A percentile compares a stretch with the other conserved stretches of the same genome.
Conservation (phyloP, 2,888 invertebrate species). For the Dolichomitus sp. region DNA sequence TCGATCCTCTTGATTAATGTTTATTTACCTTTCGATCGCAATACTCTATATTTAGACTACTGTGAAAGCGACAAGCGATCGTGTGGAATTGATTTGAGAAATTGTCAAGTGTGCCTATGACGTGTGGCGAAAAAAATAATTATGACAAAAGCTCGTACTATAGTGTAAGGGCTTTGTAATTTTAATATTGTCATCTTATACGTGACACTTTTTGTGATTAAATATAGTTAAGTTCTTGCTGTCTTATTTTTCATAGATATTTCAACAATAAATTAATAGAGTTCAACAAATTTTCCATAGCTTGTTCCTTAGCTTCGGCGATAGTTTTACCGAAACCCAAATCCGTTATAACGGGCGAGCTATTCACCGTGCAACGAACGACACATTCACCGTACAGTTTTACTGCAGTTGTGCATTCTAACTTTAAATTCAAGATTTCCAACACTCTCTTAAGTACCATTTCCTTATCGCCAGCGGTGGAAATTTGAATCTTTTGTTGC, state of each 20-base stretch:
- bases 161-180: background rate
- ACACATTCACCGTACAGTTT: background rate
- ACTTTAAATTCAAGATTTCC: constrained; percentile 15
- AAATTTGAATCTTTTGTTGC: background rate
- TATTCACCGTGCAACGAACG: constrained; percentile 23
- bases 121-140: background rate
- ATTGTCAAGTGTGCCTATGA: background rate
- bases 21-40: constrained; percentile 48
- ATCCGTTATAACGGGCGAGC: constrained; percentile 19
- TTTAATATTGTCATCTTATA: background rate
- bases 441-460: background rate
- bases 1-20: constrained; percentile 33
- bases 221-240: background rate
- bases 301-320: constrained; percentile 35
- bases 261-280: constrained; percentile 26
- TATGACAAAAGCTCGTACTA: background rate
- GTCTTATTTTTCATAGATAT: background rate
- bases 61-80: background rate
- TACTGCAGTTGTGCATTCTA: background rate
- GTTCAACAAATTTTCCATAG: background rate
- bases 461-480: background rate
- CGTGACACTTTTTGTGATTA: background rate
- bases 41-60: constrained; percentile 57
- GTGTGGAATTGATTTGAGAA: constrained; percentile 35
- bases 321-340: constrained; percentile 21